A percentile compares a stretch with the other conserved stretches of the same genome.
Conservation (phyloP, 2,113 vertebrate species). For the Datnioides undecimradiatus region DNA sequence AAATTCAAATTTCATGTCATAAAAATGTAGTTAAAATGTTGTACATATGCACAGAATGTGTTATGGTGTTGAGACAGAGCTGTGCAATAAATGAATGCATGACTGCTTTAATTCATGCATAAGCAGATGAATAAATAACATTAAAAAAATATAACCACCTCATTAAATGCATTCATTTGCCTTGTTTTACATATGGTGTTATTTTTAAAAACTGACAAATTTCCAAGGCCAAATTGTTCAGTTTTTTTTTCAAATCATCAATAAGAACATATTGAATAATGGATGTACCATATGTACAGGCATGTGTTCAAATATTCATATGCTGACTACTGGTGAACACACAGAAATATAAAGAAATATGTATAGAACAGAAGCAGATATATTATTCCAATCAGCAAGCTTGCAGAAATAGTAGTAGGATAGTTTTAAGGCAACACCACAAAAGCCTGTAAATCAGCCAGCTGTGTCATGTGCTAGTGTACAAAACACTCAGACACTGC, state of each 20-base stretch:
- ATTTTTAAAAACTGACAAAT: constrained; percentile 20
- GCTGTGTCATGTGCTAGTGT: background rate
- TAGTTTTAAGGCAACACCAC: background rate
- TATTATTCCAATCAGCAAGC: background rate
- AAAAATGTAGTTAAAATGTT: background rate
- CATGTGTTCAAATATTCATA: background rate
- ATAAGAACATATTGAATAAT: constrained; percentile 7
- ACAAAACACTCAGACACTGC: background rate
- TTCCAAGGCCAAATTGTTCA: constrained; percentile 15
- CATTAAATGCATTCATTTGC: constrained; percentile 27
- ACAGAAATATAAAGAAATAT: background rate
- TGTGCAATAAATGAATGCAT: constrained; percentile 17
- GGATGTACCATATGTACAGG: background rate
- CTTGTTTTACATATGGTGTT: background rate
- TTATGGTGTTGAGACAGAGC: background rate
- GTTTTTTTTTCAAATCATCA: constrained; percentile 6
- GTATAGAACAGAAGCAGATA: background rate
- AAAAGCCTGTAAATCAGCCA: background rate
- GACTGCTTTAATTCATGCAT: constrained; percentile 26
- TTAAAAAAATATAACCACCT: constrained; percentile 41
- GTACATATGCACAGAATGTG: constrained; percentile 4
- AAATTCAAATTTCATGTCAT: background rate
- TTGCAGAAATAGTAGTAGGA: background rate
- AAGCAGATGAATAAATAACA: constrained; percentile 49
- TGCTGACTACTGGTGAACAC: background rate